Evolutionary conservation across 2,888 invertebrate species (phyloP), one percentile per base, ranked within the genome.

Genomic region (Criorhina ranunculi): DNA sequence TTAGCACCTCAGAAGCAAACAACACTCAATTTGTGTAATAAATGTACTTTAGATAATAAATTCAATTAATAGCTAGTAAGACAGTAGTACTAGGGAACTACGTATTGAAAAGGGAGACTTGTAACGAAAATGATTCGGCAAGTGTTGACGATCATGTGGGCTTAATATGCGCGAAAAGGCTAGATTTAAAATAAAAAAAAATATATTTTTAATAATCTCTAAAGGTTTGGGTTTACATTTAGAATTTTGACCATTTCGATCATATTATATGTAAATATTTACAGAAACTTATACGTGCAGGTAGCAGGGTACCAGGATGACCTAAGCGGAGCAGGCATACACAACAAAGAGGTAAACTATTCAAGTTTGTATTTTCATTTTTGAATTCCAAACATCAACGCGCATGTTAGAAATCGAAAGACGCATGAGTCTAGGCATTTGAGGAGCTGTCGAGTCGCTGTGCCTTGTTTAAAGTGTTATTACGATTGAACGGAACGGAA

Each of bases 161-260:
- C 7, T 12, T 33, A 40, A 12, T 46, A 33, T 60, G 59, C 62
- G 60, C 64, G 24, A 66, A 29, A 66, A 42, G 46, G 73, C 33
- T 73, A 60, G 62, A 31, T 35, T 59, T 44, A 60, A 60, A 55
- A 67, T 60, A 42, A 73, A 73, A 49, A 29, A 69, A 17, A 17
- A 51, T 57, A 66, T 79, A 83, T 79, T 83, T 83, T 83, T 83
- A 73, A 83, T 40, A 78, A 62, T 46, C 46, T 49, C 12, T 62
- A 44, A 12, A 53, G 2, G 7, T 6, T 19, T 44, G 9, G 35
- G 24, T 24, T 24, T 24, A 24, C 24, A 46, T 5, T 62, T 17
- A n/a, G 12, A 5, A 35, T 29, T 42, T 31, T 1, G n/a, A 9
- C n/a, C 40, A n/a, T 1, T 6, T 33, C 6, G 33, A 33, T 7